phyloP scores from a whole-genome alignment of 2,888 invertebrate genomes.

The Erebia epiphron region DNA sequence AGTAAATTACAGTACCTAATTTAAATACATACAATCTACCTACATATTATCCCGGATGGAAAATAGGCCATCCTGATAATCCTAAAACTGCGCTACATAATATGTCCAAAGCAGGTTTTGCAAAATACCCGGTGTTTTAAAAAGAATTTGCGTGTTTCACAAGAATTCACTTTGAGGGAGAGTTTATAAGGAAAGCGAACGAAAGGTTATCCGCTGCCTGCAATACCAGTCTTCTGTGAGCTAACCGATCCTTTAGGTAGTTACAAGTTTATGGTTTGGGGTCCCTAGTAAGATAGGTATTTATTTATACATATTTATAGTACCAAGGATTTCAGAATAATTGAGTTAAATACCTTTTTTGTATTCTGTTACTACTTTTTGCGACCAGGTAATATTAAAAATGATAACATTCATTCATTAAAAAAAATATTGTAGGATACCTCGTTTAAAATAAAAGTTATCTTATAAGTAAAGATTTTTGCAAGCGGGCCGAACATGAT shows the following conservation, averaged over 20 bases:
- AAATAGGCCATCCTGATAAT: conserved; percentile 14
- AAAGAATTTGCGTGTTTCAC: conserved; percentile 36
- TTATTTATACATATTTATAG: background rate
- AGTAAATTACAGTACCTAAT: no score
- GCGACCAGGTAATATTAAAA: no score
- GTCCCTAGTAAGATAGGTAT: background rate
- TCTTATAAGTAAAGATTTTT: no score
- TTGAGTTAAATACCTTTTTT: no score
- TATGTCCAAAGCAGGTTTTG: conserved; percentile 21
- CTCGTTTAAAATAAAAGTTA: no score
- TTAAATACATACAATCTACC: background rate
- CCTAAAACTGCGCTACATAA: conserved; percentile 14
- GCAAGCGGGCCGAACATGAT: background rate
- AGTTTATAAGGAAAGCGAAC: conserved; percentile 35
- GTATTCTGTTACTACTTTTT: no score
- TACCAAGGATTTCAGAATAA: background rate
- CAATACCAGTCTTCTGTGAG: conserved; percentile 26
- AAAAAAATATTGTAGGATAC: no score
- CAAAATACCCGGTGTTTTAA: conserved; percentile 29
- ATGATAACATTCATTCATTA: no score
- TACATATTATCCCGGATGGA: no score
- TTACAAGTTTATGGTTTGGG: conserved; percentile 5
- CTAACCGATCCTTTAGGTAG: conserved; percentile 24
- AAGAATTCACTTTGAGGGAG: conserved; percentile 36
- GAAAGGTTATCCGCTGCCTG: conserved; percentile 29